Percentiles rank a stretch among this genome's conserved stretches.
phyloP scores from a whole-genome alignment of 2,113 vertebrate species.

The Stegastes partitus region DNA sequence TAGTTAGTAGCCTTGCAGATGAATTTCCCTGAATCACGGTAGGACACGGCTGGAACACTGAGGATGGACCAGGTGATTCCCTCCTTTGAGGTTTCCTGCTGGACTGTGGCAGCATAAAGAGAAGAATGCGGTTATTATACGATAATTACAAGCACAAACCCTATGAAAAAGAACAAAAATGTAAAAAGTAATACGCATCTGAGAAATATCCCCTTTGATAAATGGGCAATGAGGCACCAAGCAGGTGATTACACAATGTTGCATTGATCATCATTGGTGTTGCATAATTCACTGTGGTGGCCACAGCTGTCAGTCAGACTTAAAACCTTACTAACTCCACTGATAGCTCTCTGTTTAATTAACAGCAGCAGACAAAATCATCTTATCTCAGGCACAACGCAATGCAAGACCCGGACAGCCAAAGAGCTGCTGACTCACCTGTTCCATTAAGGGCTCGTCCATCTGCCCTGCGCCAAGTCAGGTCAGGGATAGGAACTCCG shows the following conservation, averaged over 20 bases:
- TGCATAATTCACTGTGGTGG: constrained; percentile 52
- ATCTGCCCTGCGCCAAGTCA: constrained; percentile 91
- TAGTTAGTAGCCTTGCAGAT: constrained; percentile 95
- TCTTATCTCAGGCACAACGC: constrained; percentile 42
- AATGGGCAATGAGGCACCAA: neutral
- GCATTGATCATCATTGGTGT: constrained; percentile 47
- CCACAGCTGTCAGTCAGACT: constrained; percentile 61
- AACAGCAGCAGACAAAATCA: constrained; percentile 56
- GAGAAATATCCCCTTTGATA: constrained; percentile 4
- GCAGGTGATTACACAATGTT: constrained; percentile 41
- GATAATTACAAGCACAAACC: neutral
- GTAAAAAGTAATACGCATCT: neutral
- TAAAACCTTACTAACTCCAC: constrained; percentile 38
- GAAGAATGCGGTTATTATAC: neutral
- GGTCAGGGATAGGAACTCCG: constrained; percentile 91
- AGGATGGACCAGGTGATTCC: constrained; percentile 95
- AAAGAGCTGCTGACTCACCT: constrained; percentile 82
- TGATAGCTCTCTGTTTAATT: constrained; percentile 65
- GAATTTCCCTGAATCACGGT: constrained; percentile 93
- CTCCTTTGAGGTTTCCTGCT: constrained; percentile 92
- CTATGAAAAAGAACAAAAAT: neutral
- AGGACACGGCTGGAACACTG: constrained; percentile 90
- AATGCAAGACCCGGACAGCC: neutral
- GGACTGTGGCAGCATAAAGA: constrained; percentile 84
- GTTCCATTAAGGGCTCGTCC: constrained; percentile 90